Base-by-base conservation (phyloP, 1,140 invertebrate species). In the Eriocheir sinensis region DNA sequence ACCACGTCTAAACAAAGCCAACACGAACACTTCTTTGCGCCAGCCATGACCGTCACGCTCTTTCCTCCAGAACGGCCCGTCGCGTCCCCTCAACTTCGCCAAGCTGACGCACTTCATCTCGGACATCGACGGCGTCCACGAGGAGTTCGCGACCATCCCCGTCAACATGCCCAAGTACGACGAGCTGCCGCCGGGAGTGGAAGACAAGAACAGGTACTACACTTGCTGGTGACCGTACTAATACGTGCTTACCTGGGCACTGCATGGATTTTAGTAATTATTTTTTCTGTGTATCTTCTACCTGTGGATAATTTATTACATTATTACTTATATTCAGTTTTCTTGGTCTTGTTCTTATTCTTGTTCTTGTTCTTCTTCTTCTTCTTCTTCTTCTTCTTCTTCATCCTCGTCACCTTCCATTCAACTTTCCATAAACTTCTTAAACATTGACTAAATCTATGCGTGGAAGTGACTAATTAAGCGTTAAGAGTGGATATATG, bases 151-250 rank as follows among this genome's bases (percentile, higher is more conserved):
- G 0, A 97, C 98, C 96, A 98, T 99, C 94, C 98, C 98, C 0
- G 98, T 98, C 94, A 98, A 97, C 2, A 98, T 98, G 0, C 97
- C 98, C 85, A 97, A 98, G 21, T 95, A 97, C 92, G 98, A 98
- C 95, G 98, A 99, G 96, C 97, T 99, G 36, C 98, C 98, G 0
- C 96, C 97, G 0, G 98, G 98, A 0, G 98, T 98, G 80, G 99
- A 99, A 96, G 97, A 98, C 89, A 99, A 99, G 97, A 99, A 99
- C 97, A 97, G 99, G 95, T 92, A 36, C 21, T 86, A 48, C 30
- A 32, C 6, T 0, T 53, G 1, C n/a, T n/a, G n/a, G n/a, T n/a
- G n/a, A n/a, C n/a, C n/a, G n/a, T n/a, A n/a, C n/a, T n/a, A n/a
- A n/a, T n/a, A n/a, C n/a, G n/a, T n/a, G n/a, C n/a, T n/a, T n/a